A percentile compares a stretch with the other conserved stretches of the same genome.
Evolutionary conservation across 2,888 invertebrate genomes (phyloP).

Genomic region (Notodonta dromedarius): DNA sequence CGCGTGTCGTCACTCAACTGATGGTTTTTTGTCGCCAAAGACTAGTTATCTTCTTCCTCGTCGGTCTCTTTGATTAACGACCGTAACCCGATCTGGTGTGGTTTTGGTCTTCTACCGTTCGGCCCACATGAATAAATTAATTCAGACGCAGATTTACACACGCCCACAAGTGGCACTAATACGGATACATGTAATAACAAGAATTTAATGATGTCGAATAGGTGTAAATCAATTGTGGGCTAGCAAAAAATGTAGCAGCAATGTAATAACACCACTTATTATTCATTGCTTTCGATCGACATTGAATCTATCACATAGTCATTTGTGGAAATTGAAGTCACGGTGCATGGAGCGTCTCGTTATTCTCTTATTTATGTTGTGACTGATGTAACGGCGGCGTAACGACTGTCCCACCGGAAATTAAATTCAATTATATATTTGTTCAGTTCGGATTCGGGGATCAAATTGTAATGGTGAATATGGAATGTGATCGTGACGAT

Average conservation of each 20-base stretch:
- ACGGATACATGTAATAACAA: slow-evolving; percentile 54
- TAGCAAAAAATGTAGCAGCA: slow-evolving; percentile 30
- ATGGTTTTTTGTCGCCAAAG: slow-evolving; percentile 61
- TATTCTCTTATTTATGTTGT: slow-evolving; percentile 33
- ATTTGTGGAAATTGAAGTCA: slow-evolving; percentile 21
- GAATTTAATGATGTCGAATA: slow-evolving; percentile 58
- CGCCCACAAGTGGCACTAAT: slow-evolving; percentile 49
- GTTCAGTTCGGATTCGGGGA: slow-evolving; percentile 51
- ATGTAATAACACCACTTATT: slow-evolving; percentile 24
- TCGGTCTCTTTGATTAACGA: slow-evolving; percentile 71
- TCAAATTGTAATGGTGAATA: slow-evolving; percentile 50
- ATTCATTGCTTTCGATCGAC: slow-evolving; percentile 24
- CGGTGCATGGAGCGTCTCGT: slow-evolving; percentile 19
- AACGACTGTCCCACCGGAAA: slow-evolving; percentile 67
- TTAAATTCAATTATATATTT: slow-evolving; percentile 61
- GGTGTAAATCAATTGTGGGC: slow-evolving; percentile 52
- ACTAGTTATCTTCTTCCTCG: slow-evolving; percentile 54
- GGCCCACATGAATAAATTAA: slow-evolving; percentile 63
- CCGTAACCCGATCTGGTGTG: slow-evolving; percentile 65
- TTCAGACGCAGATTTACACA: slow-evolving; percentile 46
- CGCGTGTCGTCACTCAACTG: slow-evolving; percentile 53
- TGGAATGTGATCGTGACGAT: slow-evolving; percentile 42
- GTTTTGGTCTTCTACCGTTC: slow-evolving; percentile 53
- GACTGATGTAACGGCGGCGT: slow-evolving; percentile 53
- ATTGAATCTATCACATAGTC: slow-evolving; percentile 18